Evolutionary conservation across 64 coral and sea anemone genomes (phyloP).

Genomic region (Catalaphyllia jardinei): DNA sequence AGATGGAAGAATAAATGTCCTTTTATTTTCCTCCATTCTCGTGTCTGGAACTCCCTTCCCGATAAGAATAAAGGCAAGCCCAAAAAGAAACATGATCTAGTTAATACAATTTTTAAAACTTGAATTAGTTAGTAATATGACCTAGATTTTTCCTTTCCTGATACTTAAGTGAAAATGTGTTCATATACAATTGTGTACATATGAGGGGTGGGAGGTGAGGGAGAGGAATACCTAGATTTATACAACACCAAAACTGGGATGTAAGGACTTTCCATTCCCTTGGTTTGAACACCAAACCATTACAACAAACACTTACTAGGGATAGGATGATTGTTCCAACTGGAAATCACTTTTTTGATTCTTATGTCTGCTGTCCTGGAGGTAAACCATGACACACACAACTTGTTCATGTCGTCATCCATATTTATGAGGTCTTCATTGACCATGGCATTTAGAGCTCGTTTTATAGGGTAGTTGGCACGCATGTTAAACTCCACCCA

Average conservation of each 20-base stretch:
- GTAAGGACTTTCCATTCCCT: no score
- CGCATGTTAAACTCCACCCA: constrained; percentile 43
- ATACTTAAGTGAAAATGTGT: neutral
- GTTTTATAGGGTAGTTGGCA: constrained; percentile 52
- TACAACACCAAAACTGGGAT: no score
- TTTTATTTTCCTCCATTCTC: constrained; percentile 6
- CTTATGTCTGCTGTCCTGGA: neutral
- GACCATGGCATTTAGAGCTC: constrained; percentile 18
- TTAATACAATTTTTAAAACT: neutral
- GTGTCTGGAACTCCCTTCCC: constrained; percentile 45
- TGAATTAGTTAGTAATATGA: neutral
- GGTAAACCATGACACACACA: constrained; percentile 36
- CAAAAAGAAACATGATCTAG: neutral
- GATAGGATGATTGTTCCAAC: constrained; percentile 30
- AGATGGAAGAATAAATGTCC: constrained; percentile 39
- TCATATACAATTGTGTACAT: no score
- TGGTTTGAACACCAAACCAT: no score
- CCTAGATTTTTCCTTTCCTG: neutral
- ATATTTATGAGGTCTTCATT: constrained; percentile 36
- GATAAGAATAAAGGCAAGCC: neutral
- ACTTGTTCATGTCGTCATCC: constrained; percentile 45
- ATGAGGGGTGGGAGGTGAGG: no score
- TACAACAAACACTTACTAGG: neutral
- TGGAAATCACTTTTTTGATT: constrained; percentile 15
- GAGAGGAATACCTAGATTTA: no score